Percentiles rank a stretch among this genome's conserved stretches.
phyloP scores from a whole-genome alignment of 2,888 invertebrate genomes.

The Periphyllus acericola region DNA sequence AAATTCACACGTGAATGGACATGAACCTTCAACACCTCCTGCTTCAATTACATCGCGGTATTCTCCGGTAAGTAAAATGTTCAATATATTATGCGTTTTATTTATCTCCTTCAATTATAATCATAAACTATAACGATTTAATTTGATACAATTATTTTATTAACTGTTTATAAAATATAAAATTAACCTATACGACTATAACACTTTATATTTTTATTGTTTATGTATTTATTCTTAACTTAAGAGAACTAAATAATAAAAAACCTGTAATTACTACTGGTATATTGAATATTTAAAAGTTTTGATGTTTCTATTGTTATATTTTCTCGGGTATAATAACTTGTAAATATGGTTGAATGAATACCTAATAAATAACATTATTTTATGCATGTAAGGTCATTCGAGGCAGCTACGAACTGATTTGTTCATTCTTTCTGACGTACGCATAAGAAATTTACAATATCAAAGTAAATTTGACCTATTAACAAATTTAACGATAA shows the following conservation, averaged over 20 bases:
- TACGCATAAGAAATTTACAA: not conserved
- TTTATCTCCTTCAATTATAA: not conserved
- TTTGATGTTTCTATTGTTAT: not conserved
- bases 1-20: conserved; percentile 49
- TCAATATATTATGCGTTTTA: not conserved
- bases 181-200: not conserved
- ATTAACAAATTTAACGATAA: not conserved
- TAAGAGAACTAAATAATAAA: not conserved
- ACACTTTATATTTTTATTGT: not conserved
- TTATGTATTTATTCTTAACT: not conserved
- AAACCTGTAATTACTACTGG: not conserved
- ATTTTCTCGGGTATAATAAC: not conserved
- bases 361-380: not conserved
- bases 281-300: not conserved
- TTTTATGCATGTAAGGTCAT: not conserved
- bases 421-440: not conserved
- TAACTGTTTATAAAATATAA: not conserved
- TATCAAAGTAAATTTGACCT: not conserved
- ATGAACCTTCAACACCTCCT: conserved; percentile 43
- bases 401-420: not conserved
- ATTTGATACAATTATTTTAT: not conserved
- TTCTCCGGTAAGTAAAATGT: conserved; percentile 45
- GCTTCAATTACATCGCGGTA: conserved; percentile 41
- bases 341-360: not conserved
- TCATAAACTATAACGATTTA: not conserved